Base-by-base conservation (phyloP, 2,888 invertebrate species). In the Tigriopus californicus region DNA sequence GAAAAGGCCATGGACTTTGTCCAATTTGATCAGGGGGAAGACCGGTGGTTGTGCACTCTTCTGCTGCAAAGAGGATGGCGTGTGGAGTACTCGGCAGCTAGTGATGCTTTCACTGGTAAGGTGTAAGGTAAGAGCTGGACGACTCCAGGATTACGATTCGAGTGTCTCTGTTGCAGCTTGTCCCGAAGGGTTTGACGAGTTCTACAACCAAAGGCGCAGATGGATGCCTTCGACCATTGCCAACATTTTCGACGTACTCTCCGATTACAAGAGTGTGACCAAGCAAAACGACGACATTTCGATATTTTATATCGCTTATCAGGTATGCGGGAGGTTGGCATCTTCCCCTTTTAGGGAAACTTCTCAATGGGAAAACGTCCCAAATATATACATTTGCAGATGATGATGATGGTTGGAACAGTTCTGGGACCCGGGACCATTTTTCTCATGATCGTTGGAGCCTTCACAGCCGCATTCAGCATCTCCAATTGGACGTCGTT, bases 11-110 rank as follows among this genome's bases (percentile, higher is more conserved):
- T 81, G 63, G 88, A 90, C 72, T 88, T 81, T 67, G 87, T 90
- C 15, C 90, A 91, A 69, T 90, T 87, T 68, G 90, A 90, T 79
- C 89, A 90, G 75, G 89, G 81, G 1, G 68, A 68, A 55, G 67
- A 77, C 65, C 69, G 77, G 12, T 77, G 77, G 77, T 66, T 77
- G 48, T 76, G 76, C 65, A 77, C 77, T 0, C 67, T 77, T 13
- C 65, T 77, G 1, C 69, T 77, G 20, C 77, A 77, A 64, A 69
- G 75, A 61, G 76, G 76, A 15, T 72, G 69, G 62, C 67, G 72
- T 13, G 71, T 73, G 25, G 73, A 73, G 62, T 73, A 73, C 61
- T 70, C 68, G 8, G 73, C 73, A 5, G 72, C 72, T 11, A 67
- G 69, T 1, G 72, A 72, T 59, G 70, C 72, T 2, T 70, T 69